Conservation (phyloP, 2,113 vertebrate species). For the Poicephalus gulielmi region DNA sequence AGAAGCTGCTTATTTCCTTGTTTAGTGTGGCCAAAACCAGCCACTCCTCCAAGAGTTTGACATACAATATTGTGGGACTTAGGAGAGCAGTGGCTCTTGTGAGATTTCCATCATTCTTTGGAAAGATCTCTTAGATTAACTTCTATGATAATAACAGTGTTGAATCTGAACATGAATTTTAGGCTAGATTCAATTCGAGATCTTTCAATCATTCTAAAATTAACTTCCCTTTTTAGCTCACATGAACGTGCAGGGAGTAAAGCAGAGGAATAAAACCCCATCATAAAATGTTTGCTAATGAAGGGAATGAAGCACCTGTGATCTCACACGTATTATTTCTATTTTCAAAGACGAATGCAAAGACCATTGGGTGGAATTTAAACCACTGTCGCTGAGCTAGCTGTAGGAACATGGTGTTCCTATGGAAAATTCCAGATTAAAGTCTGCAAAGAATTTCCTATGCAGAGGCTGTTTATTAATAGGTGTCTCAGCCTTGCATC, state of each 20-base stretch:
- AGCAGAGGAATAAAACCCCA: background rate
- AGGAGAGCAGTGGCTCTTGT: background rate
- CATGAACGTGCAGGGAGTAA: background rate
- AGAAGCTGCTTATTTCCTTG: background rate
- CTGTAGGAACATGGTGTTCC: conserved; percentile 64
- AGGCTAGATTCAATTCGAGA: conserved; percentile 1
- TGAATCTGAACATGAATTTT: background rate
- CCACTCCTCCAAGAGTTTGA: background rate
- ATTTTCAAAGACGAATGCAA: conserved; percentile 47
- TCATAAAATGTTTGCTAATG: conserved; percentile 14
- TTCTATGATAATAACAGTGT: background rate
- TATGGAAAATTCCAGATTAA: conserved; percentile 77
- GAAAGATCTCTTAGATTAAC: background rate
- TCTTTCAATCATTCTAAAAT: conserved; percentile 44
- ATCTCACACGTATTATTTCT: conserved; percentile 55
- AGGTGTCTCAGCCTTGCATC: conserved; percentile 55
- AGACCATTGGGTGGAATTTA: conserved; percentile 67
- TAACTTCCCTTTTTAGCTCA: conserved; percentile 4
- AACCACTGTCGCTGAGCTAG: conserved; percentile 50
- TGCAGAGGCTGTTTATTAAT: conserved; percentile 74
- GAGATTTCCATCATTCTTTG: background rate
- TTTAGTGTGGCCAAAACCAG: background rate
- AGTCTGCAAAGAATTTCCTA: conserved; percentile 70
- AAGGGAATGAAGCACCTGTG: conserved; percentile 44
- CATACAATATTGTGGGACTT: background rate